Conservation (phyloP, 2,888 invertebrate genomes). For the Argyra leucocephala region DNA sequence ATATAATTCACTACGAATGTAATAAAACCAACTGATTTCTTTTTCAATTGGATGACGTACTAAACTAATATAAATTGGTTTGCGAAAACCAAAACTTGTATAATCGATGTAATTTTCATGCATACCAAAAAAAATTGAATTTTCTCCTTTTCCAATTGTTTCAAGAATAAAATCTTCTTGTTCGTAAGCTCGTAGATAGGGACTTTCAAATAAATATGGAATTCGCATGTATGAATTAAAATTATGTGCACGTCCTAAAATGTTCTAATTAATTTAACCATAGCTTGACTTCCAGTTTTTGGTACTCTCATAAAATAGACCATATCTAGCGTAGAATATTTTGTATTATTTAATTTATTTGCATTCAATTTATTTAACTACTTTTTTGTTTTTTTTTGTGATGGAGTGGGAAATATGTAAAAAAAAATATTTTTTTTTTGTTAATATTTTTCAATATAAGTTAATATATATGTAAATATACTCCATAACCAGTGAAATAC, state of each 20-base stretch:
- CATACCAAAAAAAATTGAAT: conserved; percentile 15
- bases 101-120: conserved; percentile 82
- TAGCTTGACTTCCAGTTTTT: neutral
- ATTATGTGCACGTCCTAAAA: neutral
- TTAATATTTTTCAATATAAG: too few relatives aligned
- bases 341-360: neutral
- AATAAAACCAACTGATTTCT: conserved; percentile 79
- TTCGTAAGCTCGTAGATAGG: neutral
- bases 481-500: too few relatives aligned
- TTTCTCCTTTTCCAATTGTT: neutral
- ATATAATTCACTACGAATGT: conserved; percentile 49
- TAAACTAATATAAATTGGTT: conserved; percentile 78
- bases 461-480: too few relatives aligned
- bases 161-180: neutral
- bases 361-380: neutral
- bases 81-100: conserved; percentile 64
- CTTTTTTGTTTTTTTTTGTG: too few relatives aligned
- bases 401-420: too few relatives aligned
- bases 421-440: too few relatives aligned
- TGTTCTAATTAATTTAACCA: neutral
- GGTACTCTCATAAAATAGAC: neutral
- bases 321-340: neutral
- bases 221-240: too few relatives aligned
- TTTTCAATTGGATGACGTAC: conserved; percentile 82
- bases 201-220: too few relatives aligned